phyloP scores from a whole-genome alignment of 2,113 vertebrate genomes.

The Illadopsis cleaveri region DNA sequence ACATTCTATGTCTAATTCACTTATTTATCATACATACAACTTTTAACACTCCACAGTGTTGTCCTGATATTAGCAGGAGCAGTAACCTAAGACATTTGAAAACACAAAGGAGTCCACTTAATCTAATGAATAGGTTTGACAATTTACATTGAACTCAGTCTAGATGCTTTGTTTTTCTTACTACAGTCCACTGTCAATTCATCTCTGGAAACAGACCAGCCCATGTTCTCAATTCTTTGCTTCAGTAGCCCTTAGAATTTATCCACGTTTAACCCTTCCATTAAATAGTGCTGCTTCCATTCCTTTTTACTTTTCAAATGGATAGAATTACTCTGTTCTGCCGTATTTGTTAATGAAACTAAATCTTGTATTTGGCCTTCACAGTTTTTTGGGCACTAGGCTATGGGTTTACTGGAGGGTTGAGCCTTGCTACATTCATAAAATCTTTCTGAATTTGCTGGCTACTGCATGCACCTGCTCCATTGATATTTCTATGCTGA shows the following conservation, averaged over 20 bases:
- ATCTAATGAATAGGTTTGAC: not conserved
- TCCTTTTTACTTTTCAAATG: not conserved
- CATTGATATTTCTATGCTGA: not conserved
- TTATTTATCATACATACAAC: not conserved
- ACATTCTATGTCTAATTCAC: not conserved
- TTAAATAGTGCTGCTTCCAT: not conserved
- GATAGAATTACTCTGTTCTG: not conserved
- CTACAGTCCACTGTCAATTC: not conserved
- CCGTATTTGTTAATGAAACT: not conserved
- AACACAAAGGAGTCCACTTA: not conserved
- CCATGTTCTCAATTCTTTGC: not conserved
- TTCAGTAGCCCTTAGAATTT: not conserved
- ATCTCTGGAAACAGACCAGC: not conserved
- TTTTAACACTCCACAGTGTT: not conserved
- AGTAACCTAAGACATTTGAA: not conserved
- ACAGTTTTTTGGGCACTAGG: not conserved
- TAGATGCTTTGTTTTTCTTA: not conserved
- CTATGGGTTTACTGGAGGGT: not conserved
- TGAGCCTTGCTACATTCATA: not conserved
- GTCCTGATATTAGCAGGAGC: not conserved
- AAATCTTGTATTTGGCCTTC: not conserved
- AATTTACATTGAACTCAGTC: not conserved
- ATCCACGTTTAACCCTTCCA: not conserved
- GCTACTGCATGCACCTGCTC: not conserved
- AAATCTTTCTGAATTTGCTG: not conserved